Base-by-base conservation (phyloP, 2,797 vertebrate species). In the Gobio occitaniae region DNA sequence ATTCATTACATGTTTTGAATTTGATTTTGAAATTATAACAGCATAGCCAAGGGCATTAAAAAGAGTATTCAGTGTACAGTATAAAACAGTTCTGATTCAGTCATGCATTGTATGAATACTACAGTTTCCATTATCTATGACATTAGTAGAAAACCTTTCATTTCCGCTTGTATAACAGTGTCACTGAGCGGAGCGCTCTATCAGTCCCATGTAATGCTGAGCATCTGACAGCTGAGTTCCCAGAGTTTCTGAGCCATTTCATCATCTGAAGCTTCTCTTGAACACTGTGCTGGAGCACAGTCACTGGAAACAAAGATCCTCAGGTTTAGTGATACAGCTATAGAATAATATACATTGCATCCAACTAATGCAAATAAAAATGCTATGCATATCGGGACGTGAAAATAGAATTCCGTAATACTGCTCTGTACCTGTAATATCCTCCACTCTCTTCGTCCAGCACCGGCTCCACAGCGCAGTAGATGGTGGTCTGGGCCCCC, bases 401-500 rank as follows among this genome's bases (percentile, higher is more conserved):
- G 38, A 52, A 21, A 56, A 32, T n/a, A n/a, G 38, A 63, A 5
- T 15, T 7, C 19, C 19, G 38, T 11, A 52, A 25, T 54, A 2
- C n/a, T 69, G n/a, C n/a, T 91, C 36, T 36, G 44, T 82, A 96
- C 95, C 95, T 96, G 92, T 95, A 96, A 90, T 96, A 96, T 0
- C 91, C 91, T 70, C 95, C 95, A 3, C 91, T 95, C 86, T 92
- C 91, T n/a, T 85, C 89, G 66, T 95, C 95, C 88, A 96, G 92
- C 52, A 91, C 90, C 1, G 94, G 93, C 78, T 95, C 94, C 84
- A 96, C 93, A 9, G 94, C 90, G 6, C 95, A 96, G 91, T 92
- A 96, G 87, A 96, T 93, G 86, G 95, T 94, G 76, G 95, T 96
- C 90, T 96, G 94, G 0, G 95, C 95, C 48, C 95, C 95, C 83